Conservation (phyloP, 2,888 invertebrate species). For the Lordiphosa fenestrarum region DNA sequence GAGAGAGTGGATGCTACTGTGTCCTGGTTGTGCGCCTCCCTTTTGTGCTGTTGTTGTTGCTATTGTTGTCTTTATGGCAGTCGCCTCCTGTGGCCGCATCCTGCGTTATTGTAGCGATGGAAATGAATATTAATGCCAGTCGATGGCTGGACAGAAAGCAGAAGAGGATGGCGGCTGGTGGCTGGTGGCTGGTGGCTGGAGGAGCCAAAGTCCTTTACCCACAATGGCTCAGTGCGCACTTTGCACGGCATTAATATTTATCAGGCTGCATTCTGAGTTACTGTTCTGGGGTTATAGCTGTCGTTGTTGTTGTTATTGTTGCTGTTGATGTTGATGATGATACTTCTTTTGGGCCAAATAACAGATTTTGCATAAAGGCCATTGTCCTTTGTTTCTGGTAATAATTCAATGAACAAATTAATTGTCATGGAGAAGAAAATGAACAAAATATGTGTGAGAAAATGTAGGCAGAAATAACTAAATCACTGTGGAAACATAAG, state of each 20-base stretch:
- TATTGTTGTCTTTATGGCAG: slow-evolving; percentile 50
- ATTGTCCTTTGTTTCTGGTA: slow-evolving; percentile 43
- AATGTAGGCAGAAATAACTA: background rate
- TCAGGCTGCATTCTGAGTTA: slow-evolving; percentile 67
- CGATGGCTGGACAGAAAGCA: slow-evolving; percentile 22
- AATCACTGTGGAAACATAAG: too few relatives aligned
- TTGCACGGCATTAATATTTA: slow-evolving; percentile 73
- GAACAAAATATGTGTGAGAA: slow-evolving; percentile 1
- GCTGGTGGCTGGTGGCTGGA: slow-evolving; percentile 4
- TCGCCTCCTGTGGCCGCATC: slow-evolving; percentile 57
- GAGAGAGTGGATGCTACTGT: slow-evolving; percentile 12
- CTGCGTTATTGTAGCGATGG: slow-evolving; percentile 66
- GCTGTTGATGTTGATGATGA: slow-evolving; percentile 3
- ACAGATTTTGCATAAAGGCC: slow-evolving; percentile 62
- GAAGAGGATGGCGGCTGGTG: slow-evolving; percentile 8
- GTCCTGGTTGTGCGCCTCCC: slow-evolving; percentile 1
- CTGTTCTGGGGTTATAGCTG: slow-evolving; percentile 20
- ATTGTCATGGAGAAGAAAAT: slow-evolving; percentile 35
- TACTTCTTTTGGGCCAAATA: slow-evolving; percentile 39
- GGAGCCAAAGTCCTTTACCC: slow-evolving; percentile 67
- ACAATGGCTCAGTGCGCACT: slow-evolving; percentile 74
- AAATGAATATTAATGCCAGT: slow-evolving; percentile 73
- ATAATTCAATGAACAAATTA: slow-evolving; percentile 71
- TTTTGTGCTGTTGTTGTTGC: background rate
- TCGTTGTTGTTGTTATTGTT: background rate